Base-by-base conservation (phyloP, 2,888 invertebrate genomes). In the Lasioglossum villosulum region DNA sequence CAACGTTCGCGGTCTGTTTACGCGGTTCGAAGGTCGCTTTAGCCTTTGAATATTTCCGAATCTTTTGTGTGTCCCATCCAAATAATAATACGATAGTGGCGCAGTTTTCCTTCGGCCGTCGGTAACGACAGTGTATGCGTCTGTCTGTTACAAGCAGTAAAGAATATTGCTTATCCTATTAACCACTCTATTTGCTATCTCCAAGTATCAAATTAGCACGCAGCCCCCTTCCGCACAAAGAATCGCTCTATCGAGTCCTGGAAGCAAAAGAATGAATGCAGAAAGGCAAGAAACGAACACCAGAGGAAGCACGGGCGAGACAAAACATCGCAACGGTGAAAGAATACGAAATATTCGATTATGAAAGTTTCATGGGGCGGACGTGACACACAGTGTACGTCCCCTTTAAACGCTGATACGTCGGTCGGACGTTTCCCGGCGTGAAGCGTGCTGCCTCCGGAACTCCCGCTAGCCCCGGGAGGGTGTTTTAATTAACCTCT, bases 401-500 rank as follows among this genome's bases (percentile, higher is more conserved):
- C 78, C 78, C 59, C 84, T 82, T 86, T 88, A 84, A 84, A 80
- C 68, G 76, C 66, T 83, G 68, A 83, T 84, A 83, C 84, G 83
- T 86, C 77, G 74, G 80, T 86, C 63, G 75, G 84, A 83, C 72
- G 59, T 84, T 82, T 84, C 76, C 76, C 81, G 30, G 48, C 12
- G 59, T n/a, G 27, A 23, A 39, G 16, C 72, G 34, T 34, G 27
- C 23, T 59, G 78, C 82, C 77, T 52, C 78, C 23, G 37, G 45
- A 72, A 79, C 68, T 68, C 74, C 37, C 23, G 5, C 27, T 37
- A 5, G 52, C n/a, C 66, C 52, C 37, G 63, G n/a, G 23, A 68
- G 59, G 66, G 82, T 86, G 86, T 88, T 86, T 88, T 88, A 88
- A 88, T 88, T 88, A 86, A 88, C 88, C 76, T 52, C 77, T 16